These are phyloP conservation scores for Poecilia velifera DNA, from an alignment of 2,797 vertebrate genomes.

Conservation along the genomic window DNA sequence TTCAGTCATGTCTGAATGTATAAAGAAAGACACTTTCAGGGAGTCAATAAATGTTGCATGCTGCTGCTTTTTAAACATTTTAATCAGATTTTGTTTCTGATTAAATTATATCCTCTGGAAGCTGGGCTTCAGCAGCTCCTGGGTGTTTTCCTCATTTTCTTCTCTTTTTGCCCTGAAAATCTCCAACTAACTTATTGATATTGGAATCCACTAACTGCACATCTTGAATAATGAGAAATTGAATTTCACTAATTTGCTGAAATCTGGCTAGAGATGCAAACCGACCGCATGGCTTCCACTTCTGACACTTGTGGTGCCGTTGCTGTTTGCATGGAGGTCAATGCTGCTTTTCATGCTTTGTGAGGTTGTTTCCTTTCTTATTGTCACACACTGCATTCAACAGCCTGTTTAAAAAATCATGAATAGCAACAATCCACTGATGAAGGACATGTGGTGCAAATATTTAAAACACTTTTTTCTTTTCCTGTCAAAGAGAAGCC, in stretches of 20 bases:
- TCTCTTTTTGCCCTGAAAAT: conserved; percentile 28
- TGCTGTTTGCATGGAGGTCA: conserved; percentile 28
- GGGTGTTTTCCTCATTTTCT: conserved; percentile 31
- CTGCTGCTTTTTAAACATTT: conserved; percentile 59
- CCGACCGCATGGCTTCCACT: conserved; percentile 23
- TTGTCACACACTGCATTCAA: conserved; percentile 33
- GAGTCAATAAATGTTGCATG: conserved; percentile 60
- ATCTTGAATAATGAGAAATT: conserved; percentile 47
- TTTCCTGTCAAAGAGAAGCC: conserved; percentile 44
- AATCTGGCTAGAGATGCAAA: conserved; percentile 39
- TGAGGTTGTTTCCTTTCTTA: not conserved
- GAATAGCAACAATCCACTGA: conserved; percentile 47
- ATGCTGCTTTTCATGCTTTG: conserved; percentile 50
- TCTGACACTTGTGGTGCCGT: conserved; percentile 9
- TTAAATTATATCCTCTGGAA: conserved; percentile 55
- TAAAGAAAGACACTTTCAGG: conserved; percentile 44
- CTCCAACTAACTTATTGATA: conserved; percentile 52
- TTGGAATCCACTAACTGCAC: conserved; percentile 51
- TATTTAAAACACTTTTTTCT: conserved; percentile 33
- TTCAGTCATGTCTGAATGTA: conserved; percentile 47
- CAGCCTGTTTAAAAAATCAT: conserved; percentile 45
- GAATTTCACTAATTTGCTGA: conserved; percentile 48
- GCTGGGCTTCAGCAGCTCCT: conserved; percentile 24
- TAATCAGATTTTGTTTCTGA: conserved; percentile 51
- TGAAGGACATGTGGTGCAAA: conserved; percentile 65